phyloP scores from a whole-genome alignment of 30 jellyfish, hydroid and myxozoan species.

The Aurelia sp. region DNA sequence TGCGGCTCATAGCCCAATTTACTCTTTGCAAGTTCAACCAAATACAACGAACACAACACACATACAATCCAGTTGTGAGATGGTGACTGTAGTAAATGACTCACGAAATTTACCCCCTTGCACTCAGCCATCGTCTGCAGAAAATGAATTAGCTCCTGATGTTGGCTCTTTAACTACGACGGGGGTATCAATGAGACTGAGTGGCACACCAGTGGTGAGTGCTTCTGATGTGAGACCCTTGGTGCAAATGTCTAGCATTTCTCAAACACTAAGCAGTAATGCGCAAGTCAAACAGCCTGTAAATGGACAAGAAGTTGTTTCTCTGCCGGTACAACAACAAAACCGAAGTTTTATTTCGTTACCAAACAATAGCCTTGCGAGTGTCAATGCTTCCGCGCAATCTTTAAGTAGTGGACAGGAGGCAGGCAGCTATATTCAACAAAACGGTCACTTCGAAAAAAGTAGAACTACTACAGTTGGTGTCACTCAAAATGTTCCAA shows the following conservation, averaged over 20 bases:
- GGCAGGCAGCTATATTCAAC: no score
- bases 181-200: slow-evolving; percentile 1
- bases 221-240: not conserved
- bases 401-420: no score
- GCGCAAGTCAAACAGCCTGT: not conserved
- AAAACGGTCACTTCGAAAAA: no score
- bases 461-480: no score
- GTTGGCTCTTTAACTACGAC: not conserved
- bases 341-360: not conserved
- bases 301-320: not conserved
- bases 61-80: not conserved
- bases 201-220: not conserved
- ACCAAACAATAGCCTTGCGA: not conserved
- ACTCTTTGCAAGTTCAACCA: not conserved
- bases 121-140: not conserved
- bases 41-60: not conserved
- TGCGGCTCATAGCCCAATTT: not conserved
- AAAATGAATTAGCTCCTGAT: not conserved
- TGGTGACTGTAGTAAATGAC: not conserved
- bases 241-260: not conserved
- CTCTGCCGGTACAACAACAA: not conserved
- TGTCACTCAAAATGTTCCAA: no score
- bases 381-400: no score
- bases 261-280: no score
- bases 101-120: not conserved